Evolutionary conservation across 2,113 vertebrate genomes (phyloP), one percentile per base, ranked within the genome.

Genomic region (Piaya cayana): DNA sequence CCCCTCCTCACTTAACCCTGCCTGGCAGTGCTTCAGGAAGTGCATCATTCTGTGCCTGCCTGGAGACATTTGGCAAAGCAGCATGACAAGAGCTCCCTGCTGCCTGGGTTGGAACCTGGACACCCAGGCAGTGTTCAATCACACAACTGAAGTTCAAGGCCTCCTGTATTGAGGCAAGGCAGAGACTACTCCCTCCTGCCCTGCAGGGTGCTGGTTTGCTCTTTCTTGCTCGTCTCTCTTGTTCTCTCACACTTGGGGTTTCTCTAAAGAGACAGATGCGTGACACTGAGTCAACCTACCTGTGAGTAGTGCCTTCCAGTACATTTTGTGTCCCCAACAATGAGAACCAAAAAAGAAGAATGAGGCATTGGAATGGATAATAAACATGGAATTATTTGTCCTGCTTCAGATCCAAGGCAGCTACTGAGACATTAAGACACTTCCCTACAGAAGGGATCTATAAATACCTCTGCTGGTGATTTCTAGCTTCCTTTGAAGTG

Each of bases 401-500:
- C 71, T 96, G 75, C 85, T 90, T 90, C 82, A 95, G 82, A 90
- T 93, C 78, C 39, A 63, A 88, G 75, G 55, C 63, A 93, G 85
- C 43, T 71, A 75, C 85, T 92, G 92, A 95, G 85, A 86, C 68
- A 63, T 63, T 74, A 80, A 93, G 79, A 83, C 76, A 86, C 55
- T 68, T 93, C 47, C 36, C 72, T 60, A 56, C 34, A 93, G 85
- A 77, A 81, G 25, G 58, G 43, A 23, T 93, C 85, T 95, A 95
- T 92, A 96, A 95, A 94, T 96, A 94, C 64, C 88, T 93, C 55
- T 1, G 43, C 27, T 79, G 79, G 90, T 93, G 82, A 94, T 83
- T 89, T 96, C 88, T 87, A 56, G 56, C 68, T 95, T 71, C 80
- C 85, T 96, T 95, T 93, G 85, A 95, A 95, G 88, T 84, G 90